Conservation (phyloP, 2,888 invertebrate genomes). For the Corbicula japonica region DNA sequence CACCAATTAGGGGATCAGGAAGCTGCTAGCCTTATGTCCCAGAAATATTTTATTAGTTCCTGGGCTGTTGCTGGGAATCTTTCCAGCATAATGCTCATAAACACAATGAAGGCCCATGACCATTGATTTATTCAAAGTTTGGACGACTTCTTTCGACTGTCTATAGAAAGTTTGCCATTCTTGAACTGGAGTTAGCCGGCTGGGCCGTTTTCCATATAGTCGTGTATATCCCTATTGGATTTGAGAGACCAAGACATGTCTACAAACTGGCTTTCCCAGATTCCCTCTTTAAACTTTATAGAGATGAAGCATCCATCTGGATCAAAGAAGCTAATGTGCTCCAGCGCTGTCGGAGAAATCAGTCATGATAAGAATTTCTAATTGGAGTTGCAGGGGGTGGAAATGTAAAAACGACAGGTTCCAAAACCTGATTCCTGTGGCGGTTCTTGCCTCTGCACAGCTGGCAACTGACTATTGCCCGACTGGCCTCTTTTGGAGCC, state of each 20-base stretch:
- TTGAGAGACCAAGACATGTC: neutral
- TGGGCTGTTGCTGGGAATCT: neutral
- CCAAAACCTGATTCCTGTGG: no score
- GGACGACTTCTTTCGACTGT: neutral
- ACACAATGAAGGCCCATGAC: neutral
- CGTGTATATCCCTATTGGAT: neutral
- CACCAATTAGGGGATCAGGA: neutral
- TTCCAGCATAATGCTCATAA: constrained; percentile 1
- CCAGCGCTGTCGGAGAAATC: no score
- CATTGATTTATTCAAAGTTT: neutral
- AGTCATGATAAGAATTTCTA: no score
- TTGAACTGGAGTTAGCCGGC: neutral
- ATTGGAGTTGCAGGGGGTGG: no score
- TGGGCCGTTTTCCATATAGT: neutral
- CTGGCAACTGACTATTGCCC: no score
- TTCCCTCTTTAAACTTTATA: no score
- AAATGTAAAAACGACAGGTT: no score
- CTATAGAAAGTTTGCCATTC: neutral
- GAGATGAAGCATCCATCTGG: no score
- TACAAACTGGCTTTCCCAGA: no score
- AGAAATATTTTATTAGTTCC: constrained; percentile 4
- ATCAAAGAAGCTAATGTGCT: no score
- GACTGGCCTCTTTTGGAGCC: no score
- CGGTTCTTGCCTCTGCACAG: no score
- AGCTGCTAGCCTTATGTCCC: neutral